phyloP scores from a whole-genome alignment of 1,140 invertebrate species.

The Oppia nitens region DNA sequence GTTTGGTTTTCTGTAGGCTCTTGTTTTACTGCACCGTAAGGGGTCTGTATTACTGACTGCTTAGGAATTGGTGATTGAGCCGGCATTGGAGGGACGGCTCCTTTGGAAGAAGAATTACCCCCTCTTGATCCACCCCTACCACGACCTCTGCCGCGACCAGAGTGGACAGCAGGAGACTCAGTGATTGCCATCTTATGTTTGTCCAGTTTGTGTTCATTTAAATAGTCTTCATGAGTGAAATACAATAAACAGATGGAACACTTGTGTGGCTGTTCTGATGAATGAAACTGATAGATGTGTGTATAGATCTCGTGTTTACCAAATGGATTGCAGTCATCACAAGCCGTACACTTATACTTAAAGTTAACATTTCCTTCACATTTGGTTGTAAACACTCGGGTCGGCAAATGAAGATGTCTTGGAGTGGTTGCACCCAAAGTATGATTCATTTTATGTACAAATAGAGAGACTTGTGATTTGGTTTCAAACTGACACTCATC shows the following conservation, averaged over 20 bases:
- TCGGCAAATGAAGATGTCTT: constrained; percentile 7
- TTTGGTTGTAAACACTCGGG: constrained; percentile 4
- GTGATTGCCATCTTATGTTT: not conserved
- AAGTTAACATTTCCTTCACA: constrained; percentile 1
- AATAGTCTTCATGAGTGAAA: constrained; percentile 7
- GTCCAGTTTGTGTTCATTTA: constrained; percentile 6
- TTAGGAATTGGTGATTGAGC: too few species aligned
- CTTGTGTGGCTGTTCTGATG: constrained; percentile 8
- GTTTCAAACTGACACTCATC: constrained; percentile 13
- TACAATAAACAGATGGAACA: constrained; percentile 10
- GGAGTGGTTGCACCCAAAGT: not conserved
- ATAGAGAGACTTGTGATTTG: constrained; percentile 10
- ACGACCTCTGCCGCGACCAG: not conserved
- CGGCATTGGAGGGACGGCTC: too few species aligned
- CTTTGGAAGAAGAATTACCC: too few species aligned
- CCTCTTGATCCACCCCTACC: not conserved
- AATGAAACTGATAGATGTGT: constrained; percentile 12
- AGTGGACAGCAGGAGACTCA: not conserved
- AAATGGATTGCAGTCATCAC: constrained; percentile 1
- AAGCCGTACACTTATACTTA: constrained; percentile 5
- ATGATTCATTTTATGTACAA: constrained; percentile 13
- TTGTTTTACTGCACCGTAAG: too few species aligned
- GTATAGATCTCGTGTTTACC: constrained; percentile 4
- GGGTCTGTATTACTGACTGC: too few species aligned
- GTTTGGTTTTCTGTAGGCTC: not conserved